Evolutionary conservation across 2,888 invertebrate species (phyloP), one percentile per base, ranked within the genome.

Genomic region (Xestia rhomboidea): DNA sequence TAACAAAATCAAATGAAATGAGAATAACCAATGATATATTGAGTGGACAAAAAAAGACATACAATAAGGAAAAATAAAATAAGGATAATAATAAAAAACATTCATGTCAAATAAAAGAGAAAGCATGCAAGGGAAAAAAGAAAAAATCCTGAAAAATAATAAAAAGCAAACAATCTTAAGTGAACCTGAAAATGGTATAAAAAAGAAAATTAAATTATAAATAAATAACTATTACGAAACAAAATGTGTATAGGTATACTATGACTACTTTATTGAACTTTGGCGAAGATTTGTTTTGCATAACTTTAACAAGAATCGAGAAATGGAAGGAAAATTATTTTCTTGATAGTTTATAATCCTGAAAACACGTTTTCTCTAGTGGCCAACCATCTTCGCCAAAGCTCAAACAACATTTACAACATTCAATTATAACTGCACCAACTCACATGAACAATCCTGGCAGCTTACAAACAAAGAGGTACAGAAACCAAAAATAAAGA

Each of bases 371-470:
- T 30, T 30, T 30, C 15, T 24, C 21, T 30, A 46, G 46, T 68
- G 34, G 11, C 18, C 24, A 64, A 49, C 13, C 18, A 54, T n/a
- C 66, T 73, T 44, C 49, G n/a, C 54, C 54, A 77, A 67, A 82
- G 21, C 63, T 27, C 69, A 67, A 67, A 66, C 13, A 30, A 80
- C 34, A 2, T 49, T 15, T 27, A 62, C 13, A n/a, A 46, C 44
- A 30, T 41, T 60, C 8, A 30, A 72, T 63, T 13, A 73, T 24
- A 24, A 60, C 49, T 49, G 21, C 46, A 72, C 49, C 27, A 84
- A 95, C 95, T 95, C 92, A 96, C 96, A 92, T 92, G 82, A 81
- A 44, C 74, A 24, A 87, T 93, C 95, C 94, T 91, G 89, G 95
- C 93, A 85, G 94, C 95, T 91, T 92, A 84, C 38, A 70, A 83